These are phyloP conservation scores for Zeuzera pyrina DNA, from an alignment of 2,888 invertebrate species.

Conservation along the genomic window DNA sequence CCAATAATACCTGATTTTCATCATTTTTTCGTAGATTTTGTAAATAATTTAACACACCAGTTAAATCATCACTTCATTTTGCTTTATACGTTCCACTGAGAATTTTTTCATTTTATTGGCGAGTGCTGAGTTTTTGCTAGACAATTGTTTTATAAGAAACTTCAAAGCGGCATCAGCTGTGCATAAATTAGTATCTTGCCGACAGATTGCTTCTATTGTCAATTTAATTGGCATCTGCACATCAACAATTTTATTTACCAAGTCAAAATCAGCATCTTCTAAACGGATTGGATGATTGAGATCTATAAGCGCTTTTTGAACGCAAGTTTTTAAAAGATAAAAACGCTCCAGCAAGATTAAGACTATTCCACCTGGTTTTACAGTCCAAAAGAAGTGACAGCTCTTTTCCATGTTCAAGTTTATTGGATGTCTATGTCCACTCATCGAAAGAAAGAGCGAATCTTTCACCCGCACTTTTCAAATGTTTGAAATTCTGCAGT, in stretches of 20 bases:
- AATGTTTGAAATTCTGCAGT: no score
- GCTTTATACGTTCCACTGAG: constrained; percentile 9
- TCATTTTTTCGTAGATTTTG: not conserved
- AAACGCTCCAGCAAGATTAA: no score
- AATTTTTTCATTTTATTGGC: constrained; percentile 8
- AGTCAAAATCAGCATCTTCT: constrained; percentile 6
- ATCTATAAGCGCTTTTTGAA: constrained; percentile 3
- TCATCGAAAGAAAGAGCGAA: no score
- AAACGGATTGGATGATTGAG: constrained; percentile 7
- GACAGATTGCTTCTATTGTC: no score
- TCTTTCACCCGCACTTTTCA: no score
- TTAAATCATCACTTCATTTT: constrained; percentile 10
- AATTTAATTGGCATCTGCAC: constrained; percentile 3
- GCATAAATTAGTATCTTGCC: no score
- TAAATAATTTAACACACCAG: constrained; percentile 4
- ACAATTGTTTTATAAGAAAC: no score
- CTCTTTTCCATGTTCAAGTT: constrained; percentile 2
- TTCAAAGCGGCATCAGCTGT: no score
- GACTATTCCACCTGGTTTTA: constrained; percentile 4
- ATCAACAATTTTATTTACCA: constrained; percentile 7
- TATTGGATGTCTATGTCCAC: no score
- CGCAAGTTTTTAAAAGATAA: constrained; percentile 1
- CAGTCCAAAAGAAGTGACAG: constrained; percentile 4
- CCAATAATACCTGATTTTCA: constrained; percentile 1
- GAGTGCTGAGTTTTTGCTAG: constrained; percentile 8